Conservation (phyloP, 1,140 invertebrate species). For the Eubasilissa regina region DNA sequence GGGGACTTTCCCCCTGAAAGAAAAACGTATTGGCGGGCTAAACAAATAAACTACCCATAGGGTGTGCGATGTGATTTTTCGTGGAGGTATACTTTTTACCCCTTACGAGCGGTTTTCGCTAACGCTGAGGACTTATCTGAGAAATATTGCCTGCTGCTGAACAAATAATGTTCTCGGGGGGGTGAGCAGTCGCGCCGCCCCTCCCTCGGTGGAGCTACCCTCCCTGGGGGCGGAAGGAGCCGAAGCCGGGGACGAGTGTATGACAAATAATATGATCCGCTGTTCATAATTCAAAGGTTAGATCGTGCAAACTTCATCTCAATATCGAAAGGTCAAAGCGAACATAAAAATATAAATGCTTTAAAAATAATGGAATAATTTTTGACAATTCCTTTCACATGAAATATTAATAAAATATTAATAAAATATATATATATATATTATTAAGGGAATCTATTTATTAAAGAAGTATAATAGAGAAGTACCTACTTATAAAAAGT, state of each 20-base stretch:
- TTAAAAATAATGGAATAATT: too few relatives aligned
- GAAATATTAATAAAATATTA: background rate
- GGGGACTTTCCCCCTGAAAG: background rate
- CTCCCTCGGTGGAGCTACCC: background rate
- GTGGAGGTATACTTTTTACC: background rate
- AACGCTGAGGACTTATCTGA: conserved; percentile 41
- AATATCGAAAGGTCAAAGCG: too few relatives aligned
- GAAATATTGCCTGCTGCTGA: conserved; percentile 40
- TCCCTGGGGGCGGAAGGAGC: background rate
- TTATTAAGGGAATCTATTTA: background rate
- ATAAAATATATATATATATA: background rate
- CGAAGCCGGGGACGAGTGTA: background rate
- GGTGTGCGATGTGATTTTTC: conserved; percentile 5
- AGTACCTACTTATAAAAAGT: background rate
- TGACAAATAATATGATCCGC: conserved; percentile 1
- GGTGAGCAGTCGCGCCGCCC: background rate
- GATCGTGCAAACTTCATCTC: background rate
- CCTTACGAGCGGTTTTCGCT: conserved; percentile 3
- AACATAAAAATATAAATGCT: too few relatives aligned
- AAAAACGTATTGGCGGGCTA: conserved; percentile 22
- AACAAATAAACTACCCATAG: conserved; percentile 27
- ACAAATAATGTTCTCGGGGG: conserved; percentile 30
- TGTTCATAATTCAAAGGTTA: background rate
- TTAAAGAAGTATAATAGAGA: background rate
- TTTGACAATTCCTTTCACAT: background rate